Base-by-base conservation (phyloP, 2,113 vertebrate species). In the Pseudois nayaur region DNA sequence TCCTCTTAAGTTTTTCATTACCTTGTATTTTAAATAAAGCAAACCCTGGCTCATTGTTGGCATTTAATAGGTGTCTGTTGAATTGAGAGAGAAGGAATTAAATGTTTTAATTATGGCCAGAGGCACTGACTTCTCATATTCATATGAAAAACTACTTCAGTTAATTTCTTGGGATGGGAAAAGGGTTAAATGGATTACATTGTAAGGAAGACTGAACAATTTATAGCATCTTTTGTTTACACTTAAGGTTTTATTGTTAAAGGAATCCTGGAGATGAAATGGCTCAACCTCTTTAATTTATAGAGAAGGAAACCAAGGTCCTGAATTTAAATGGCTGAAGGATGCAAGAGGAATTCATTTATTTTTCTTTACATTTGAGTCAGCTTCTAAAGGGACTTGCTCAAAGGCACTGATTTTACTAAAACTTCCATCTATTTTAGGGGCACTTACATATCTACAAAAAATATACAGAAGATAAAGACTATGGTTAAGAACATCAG, bases 1-100 rank as follows among this genome's bases (percentile, higher is more conserved):
- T 95, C 59, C 90, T 97, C 36, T 95, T 95, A 87, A 83, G 76
- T 50, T 90, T 97, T 85, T 90, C 29, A 40, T 91, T 95, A 86
- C 54, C 29, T 94, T 92, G 6, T 81, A 50, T 90, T 91, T 96
- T 90, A 64, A 96, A 87, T 97, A 90, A 87, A 96, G 74, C 23
- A 59, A 96, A 78, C 57, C 4, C 10, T 83, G 71, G 33, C 27
- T 87, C 13, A 45, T 27, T 7, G 25, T 82, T 96, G 52, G 25
- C 83, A 94, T 94, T 43, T 82, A 54, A 21, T 71, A 64, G 86
- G 16, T 67, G 59, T 59, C 87, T 64, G 52, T 89, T 95, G 62
- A 89, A 76, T 74, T 52, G 85, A 93, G 36, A 92, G 52, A 83
- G 84, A 87, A 93, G 40, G 59, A 95, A 96, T 83, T 52, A 88